These are phyloP conservation scores for Noctilio leporinus DNA, from an alignment of 2,113 vertebrate genomes.

Conservation along the genomic window DNA sequence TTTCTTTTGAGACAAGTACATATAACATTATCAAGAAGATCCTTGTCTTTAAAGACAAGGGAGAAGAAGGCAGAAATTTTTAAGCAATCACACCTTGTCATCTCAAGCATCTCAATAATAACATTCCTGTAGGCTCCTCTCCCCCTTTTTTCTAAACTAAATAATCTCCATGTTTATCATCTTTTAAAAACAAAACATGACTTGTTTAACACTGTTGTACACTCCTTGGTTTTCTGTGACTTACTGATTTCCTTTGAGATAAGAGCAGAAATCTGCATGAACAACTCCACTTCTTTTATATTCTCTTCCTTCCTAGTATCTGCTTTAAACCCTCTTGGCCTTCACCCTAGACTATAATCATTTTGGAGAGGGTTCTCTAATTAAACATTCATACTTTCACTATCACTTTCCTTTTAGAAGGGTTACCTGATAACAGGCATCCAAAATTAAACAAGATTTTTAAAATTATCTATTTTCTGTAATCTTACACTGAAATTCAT, in stretches of 20 bases:
- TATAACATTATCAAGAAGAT: not conserved
- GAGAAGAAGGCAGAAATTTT: conserved; percentile 1
- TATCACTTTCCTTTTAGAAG: not conserved
- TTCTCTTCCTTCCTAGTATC: not conserved
- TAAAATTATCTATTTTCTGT: not conserved
- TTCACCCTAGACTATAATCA: not conserved
- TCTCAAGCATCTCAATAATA: conserved; percentile 1
- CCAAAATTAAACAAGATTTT: conserved; percentile 29
- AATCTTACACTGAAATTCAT: not conserved
- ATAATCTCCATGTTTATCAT: conserved; percentile 2
- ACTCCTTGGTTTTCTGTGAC: not conserved
- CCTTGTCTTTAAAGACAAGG: not conserved
- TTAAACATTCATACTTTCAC: not conserved
- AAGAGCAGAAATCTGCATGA: not conserved
- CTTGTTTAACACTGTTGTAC: not conserved
- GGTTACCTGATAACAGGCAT: not conserved
- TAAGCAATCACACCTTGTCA: conserved; percentile 26
- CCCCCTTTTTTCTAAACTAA: conserved; percentile 23
- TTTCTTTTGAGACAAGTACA: not conserved
- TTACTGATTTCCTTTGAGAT: conserved; percentile 3
- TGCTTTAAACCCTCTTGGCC: conserved; percentile 22
- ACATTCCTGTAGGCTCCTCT: not conserved
- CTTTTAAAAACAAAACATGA: not conserved
- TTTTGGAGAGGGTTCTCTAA: not conserved
- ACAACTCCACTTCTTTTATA: not conserved